Evolutionary conservation across 2,113 vertebrate genomes (phyloP).

Genomic region (Lanius collurio): DNA sequence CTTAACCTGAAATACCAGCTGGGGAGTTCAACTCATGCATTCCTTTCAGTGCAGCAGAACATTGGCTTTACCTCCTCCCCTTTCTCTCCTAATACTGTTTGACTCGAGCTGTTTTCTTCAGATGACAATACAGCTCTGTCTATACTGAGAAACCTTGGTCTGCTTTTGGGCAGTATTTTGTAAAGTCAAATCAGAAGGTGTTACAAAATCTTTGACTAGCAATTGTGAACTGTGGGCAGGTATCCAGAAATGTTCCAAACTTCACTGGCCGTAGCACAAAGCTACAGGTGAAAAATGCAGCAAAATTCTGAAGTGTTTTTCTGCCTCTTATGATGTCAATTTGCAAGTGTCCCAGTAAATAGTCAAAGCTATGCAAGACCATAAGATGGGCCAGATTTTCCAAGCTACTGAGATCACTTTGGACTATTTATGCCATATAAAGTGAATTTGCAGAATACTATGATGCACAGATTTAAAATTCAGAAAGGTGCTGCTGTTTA

Average conservation of each 20-base stretch:
- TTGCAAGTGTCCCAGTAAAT: neutral
- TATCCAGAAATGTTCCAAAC: neutral
- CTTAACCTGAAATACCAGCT: neutral
- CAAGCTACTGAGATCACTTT: neutral
- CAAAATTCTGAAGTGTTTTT: neutral
- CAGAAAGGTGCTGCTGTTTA: neutral
- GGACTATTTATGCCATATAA: neutral
- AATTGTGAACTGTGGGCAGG: neutral
- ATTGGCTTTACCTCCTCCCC: neutral
- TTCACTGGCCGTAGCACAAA: neutral
- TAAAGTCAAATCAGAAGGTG: neutral
- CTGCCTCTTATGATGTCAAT: neutral
- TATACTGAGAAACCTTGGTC: neutral
- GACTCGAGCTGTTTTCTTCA: neutral
- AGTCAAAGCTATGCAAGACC: neutral
- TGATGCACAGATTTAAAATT: neutral
- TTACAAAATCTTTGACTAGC: neutral
- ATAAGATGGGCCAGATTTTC: neutral
- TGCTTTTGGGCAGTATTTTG: neutral
- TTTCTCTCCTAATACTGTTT: neutral
- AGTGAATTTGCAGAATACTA: neutral
- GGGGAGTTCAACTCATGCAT: neutral
- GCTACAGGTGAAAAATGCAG: neutral
- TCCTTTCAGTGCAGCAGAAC: neutral
- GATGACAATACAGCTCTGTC: neutral